A percentile compares a stretch with the other conserved stretches of the same genome.
Evolutionary conservation across 2,113 vertebrate species (phyloP).

Genomic region (Reinhardtius hippoglossoides): DNA sequence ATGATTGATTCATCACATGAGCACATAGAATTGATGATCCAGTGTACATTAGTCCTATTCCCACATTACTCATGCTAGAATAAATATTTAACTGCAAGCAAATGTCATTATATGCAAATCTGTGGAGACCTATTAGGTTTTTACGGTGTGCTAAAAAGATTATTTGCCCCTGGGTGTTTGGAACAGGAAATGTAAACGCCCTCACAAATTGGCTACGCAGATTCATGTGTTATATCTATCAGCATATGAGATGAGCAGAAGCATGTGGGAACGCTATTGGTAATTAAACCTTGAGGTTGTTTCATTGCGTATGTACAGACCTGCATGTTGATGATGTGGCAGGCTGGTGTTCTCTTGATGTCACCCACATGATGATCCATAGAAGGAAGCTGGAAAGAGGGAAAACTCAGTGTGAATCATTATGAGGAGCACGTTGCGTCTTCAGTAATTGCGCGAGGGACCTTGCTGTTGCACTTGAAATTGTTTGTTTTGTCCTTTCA

Average conservation of each 20-base stretch:
- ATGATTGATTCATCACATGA: constrained; percentile 26
- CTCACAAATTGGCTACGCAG: constrained; percentile 17
- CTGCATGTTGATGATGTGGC: not conserved
- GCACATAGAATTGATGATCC: constrained; percentile 21
- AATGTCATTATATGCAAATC: constrained; percentile 57
- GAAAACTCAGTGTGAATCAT: constrained; percentile 42
- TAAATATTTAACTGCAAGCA: constrained; percentile 47
- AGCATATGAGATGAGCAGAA: constrained; percentile 7
- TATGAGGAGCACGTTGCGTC: constrained; percentile 46
- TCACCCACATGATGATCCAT: constrained; percentile 7
- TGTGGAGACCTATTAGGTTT: constrained; percentile 30
- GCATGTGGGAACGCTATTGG: constrained; percentile 10
- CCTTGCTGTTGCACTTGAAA: constrained; percentile 53
- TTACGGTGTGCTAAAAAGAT: constrained; percentile 36
- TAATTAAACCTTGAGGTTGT: constrained; percentile 15
- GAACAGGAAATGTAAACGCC: constrained; percentile 20
- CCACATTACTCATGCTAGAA: constrained; percentile 25
- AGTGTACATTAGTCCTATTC: constrained; percentile 23
- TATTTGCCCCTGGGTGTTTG: constrained; percentile 36
- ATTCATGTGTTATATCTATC: constrained; percentile 16
- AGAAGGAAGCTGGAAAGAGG: constrained; percentile 15
- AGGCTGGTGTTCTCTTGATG: constrained; percentile 14
- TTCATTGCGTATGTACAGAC: constrained; percentile 8
- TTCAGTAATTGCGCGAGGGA: constrained; percentile 54
- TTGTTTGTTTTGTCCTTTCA: constrained; percentile 75